Evolutionary conservation across 2,888 invertebrate species (phyloP).

Genomic region (Synanthedon formicaeformis): DNA sequence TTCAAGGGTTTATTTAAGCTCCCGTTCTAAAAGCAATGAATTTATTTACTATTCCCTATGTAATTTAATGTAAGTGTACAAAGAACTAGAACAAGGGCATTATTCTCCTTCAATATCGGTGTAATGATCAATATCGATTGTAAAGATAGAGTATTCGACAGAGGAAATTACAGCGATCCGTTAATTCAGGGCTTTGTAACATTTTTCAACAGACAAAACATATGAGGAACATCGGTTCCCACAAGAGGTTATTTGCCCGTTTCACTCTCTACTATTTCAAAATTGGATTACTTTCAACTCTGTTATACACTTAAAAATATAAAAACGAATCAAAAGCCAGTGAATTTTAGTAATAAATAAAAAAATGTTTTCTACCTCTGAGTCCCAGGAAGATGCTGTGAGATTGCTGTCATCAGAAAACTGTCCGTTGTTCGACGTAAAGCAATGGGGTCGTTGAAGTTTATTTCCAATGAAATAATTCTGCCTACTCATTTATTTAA

Average conservation of each 20-base stretch:
- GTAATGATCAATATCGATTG: constrained; percentile 29
- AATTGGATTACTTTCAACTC: no score
- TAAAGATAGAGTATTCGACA: constrained; percentile 37
- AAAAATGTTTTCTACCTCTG: constrained; percentile 25
- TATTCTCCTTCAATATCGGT: constrained; percentile 32
- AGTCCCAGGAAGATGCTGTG: constrained; percentile 9
- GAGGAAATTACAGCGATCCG: constrained; percentile 23
- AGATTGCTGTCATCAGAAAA: constrained; percentile 44
- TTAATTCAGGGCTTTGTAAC: constrained; percentile 27
- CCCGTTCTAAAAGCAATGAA: no score
- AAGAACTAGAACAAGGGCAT: constrained; percentile 2
- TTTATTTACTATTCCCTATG: no score
- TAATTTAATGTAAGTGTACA: neutral
- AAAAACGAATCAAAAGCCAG: no score
- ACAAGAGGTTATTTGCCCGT: no score
- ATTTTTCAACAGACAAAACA: constrained; percentile 7
- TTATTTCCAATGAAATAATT: constrained; percentile 4
- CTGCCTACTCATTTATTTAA: neutral
- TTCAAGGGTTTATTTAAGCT: no score
- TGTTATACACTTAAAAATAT: no score
- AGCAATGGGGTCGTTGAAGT: constrained; percentile 12
- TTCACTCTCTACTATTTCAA: no score
- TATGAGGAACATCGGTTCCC: no score
- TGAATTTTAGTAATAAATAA: neutral
- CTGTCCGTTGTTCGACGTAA: constrained; percentile 26